A percentile compares a stretch with the other conserved stretches of the same genome.
Conservation (phyloP, 2,888 invertebrate species). For the Leptopterna dolabrata region DNA sequence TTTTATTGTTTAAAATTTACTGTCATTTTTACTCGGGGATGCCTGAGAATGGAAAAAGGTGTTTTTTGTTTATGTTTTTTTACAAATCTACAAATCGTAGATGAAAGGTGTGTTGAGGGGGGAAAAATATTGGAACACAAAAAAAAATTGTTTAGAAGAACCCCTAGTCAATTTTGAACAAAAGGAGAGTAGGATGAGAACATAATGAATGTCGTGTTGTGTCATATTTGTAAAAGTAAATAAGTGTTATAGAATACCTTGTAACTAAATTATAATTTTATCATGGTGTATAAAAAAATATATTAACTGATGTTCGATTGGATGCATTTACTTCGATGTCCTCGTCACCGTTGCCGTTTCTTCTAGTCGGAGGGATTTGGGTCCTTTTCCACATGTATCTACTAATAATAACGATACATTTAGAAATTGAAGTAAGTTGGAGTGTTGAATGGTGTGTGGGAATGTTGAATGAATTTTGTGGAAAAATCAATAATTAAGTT, state of each 20-base stretch:
- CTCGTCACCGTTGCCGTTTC: too few relatives aligned
- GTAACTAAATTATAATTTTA: conserved; percentile 49
- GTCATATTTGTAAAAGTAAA: conserved; percentile 52
- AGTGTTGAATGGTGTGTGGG: too few relatives aligned
- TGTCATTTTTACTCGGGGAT: neutral
- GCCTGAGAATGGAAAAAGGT: too few relatives aligned
- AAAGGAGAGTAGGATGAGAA: conserved; percentile 47
- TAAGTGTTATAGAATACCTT: conserved; percentile 38
- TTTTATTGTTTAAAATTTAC: neutral
- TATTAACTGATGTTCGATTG: conserved; percentile 41
- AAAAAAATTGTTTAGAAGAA: conserved; percentile 49
- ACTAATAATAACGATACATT: too few relatives aligned
- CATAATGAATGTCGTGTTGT: conserved; percentile 51
- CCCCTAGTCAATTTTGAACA: conserved; percentile 53
- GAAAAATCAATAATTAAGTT: too few relatives aligned
- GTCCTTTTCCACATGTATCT: too few relatives aligned
- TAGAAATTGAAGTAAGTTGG: too few relatives aligned
- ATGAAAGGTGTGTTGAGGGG: neutral
- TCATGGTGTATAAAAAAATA: conserved; percentile 49
- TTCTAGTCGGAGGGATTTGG: too few relatives aligned
- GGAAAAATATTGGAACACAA: neutral
- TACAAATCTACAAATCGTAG: too few relatives aligned
- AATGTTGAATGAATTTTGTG: too few relatives aligned
- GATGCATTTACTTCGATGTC: too few relatives aligned
- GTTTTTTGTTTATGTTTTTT: too few relatives aligned